A percentile compares a stretch with the other conserved stretches of the same genome.
Conservation (phyloP, 2,888 invertebrate species). For the Ptilodon capucinus region DNA sequence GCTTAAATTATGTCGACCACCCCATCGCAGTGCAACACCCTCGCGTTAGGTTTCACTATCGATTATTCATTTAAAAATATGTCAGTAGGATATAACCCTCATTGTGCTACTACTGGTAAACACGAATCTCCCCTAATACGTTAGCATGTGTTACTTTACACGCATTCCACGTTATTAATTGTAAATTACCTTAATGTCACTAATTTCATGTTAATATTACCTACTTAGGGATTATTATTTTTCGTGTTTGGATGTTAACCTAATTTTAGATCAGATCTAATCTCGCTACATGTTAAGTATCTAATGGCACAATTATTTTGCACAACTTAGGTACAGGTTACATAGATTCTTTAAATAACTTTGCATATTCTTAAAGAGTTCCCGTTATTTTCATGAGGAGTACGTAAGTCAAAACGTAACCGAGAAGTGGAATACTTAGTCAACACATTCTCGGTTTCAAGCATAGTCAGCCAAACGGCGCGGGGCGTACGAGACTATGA, state of each 20-base stretch:
- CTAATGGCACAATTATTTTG: too few relatives aligned
- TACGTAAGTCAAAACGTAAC: too few relatives aligned
- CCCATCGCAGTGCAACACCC: constrained; percentile 33
- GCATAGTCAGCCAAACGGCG: constrained; percentile 44
- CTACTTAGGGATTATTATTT: too few relatives aligned
- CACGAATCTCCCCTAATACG: constrained; percentile 28
- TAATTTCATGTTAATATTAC: not conserved
- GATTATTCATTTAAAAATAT: constrained; percentile 60
- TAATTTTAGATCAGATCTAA: too few relatives aligned
- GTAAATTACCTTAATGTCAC: not conserved
- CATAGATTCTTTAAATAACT: too few relatives aligned
- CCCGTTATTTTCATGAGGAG: constrained; percentile 11
- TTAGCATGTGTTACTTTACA: constrained; percentile 24
- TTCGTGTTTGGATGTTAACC: too few relatives aligned
- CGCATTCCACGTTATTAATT: constrained; percentile 11
- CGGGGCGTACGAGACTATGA: constrained; percentile 38
- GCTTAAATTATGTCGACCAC: not conserved
- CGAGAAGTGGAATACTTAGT: constrained; percentile 42
- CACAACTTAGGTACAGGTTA: too few relatives aligned
- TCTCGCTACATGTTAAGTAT: too few relatives aligned
- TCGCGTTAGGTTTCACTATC: constrained; percentile 37
- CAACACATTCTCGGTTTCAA: constrained; percentile 43
- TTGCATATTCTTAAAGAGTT: constrained; percentile 14
- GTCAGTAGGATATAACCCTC: constrained; percentile 57
- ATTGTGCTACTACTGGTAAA: constrained; percentile 28